A percentile compares a stretch with the other conserved stretches of the same genome.
Conservation (phyloP, 2,797 vertebrate species). For the Sternotherus odoratus region DNA sequence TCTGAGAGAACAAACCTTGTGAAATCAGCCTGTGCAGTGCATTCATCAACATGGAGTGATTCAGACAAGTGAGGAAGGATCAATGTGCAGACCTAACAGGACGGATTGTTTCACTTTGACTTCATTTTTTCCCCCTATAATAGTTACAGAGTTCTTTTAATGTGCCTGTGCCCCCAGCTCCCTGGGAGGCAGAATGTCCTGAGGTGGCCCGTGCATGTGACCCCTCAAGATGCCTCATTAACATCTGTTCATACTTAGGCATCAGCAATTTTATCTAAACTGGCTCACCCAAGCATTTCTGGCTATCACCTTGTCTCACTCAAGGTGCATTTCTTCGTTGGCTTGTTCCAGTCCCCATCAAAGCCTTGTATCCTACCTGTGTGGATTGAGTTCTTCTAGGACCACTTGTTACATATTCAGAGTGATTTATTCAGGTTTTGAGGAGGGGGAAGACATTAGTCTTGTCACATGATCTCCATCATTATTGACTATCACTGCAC, state of each 20-base stretch:
- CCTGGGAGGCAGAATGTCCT: background rate
- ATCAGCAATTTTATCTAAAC: background rate
- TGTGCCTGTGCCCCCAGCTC: background rate
- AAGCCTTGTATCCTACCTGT: background rate
- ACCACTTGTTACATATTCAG: background rate
- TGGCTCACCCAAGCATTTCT: background rate
- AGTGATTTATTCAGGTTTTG: background rate
- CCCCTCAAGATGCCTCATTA: background rate
- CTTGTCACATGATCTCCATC: background rate
- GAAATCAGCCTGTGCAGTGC: background rate
- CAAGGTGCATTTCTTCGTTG: background rate
- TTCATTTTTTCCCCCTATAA: background rate
- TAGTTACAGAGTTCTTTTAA: background rate
- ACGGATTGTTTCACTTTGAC: background rate
- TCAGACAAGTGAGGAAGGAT: background rate
- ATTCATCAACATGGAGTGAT: background rate
- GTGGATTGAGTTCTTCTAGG: background rate
- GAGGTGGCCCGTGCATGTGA: background rate
- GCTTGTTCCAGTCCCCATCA: background rate
- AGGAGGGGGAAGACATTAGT: background rate
- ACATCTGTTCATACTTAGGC: background rate
- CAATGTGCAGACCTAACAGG: background rate
- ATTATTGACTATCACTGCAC: background rate
- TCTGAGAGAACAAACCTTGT: background rate
- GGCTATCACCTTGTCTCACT: rapidly evolving